Evolutionary conservation across 2,797 vertebrate species (phyloP).

Genomic region (Gymnoscopelus microlampas): DNA sequence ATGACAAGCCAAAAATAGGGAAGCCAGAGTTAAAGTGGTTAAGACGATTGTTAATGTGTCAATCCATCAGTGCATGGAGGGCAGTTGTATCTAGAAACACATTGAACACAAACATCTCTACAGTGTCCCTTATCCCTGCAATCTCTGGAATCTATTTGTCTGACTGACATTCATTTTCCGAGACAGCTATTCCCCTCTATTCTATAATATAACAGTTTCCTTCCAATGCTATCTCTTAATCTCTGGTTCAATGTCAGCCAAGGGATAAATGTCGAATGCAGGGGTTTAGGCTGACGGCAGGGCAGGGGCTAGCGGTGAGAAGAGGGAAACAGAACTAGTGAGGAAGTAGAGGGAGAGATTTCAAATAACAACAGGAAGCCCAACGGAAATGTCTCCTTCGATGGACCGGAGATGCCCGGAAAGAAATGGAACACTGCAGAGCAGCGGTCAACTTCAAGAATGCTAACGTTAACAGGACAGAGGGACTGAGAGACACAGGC

Average conservation of each 20-base stretch:
- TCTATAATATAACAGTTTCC: slow-evolving; percentile 36
- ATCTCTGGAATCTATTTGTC: slow-evolving; percentile 9
- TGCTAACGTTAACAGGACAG: slow-evolving; percentile 41
- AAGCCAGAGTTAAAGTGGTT: no score
- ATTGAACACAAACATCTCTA: slow-evolving; percentile 12
- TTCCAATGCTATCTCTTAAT: slow-evolving; percentile 21
- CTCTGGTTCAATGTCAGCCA: slow-evolving; percentile 30
- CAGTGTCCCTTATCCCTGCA: slow-evolving; percentile 18
- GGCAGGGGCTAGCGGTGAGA: neutral
- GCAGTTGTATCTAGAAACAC: no score
- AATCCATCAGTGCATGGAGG: no score
- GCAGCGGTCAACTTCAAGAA: slow-evolving; percentile 46
- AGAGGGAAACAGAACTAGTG: slow-evolving; percentile 26
- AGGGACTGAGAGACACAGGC: slow-evolving; percentile 35
- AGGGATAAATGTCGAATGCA: slow-evolving; percentile 36
- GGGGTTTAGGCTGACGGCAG: slow-evolving; percentile 20
- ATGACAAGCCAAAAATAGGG: neutral
- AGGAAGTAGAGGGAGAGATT: slow-evolving; percentile 22
- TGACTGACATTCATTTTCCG: slow-evolving; percentile 24
- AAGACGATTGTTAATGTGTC: no score
- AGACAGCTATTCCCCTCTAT: slow-evolving; percentile 38
- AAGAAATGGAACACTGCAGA: slow-evolving; percentile 38
- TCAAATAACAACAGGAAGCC: slow-evolving; percentile 60
- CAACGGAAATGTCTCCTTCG: slow-evolving; percentile 51
- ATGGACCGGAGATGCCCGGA: slow-evolving; percentile 33